A percentile compares a stretch with the other conserved stretches of the same genome.
Conservation (phyloP, 2,113 vertebrate genomes). For the Chionomys nivalis region DNA sequence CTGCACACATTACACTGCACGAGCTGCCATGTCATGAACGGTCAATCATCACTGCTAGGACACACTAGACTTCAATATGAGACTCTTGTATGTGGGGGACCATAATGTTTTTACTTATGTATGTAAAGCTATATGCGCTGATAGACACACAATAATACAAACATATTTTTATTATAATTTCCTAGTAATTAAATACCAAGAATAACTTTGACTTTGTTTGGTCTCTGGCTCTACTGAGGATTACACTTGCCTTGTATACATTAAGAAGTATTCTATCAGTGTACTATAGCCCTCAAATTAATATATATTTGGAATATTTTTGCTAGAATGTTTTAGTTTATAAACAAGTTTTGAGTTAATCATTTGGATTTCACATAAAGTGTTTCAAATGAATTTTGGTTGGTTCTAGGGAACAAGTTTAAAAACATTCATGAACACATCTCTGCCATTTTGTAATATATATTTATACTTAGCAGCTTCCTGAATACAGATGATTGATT, state of each 20-base stretch:
- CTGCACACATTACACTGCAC: no score
- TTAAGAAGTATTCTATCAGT: neutral
- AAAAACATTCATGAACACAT: neutral
- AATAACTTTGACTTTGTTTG: neutral
- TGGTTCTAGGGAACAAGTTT: neutral
- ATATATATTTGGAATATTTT: neutral
- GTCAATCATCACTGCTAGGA: neutral
- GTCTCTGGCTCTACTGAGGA: no score
- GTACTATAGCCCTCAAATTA: neutral
- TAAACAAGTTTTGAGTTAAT: neutral
- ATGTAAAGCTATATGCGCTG: neutral
- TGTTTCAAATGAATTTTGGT: neutral
- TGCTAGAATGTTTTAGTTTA: neutral
- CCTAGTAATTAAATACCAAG: neutral
- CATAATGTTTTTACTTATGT: neutral
- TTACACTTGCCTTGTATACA: neutral
- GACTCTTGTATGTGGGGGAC: neutral
- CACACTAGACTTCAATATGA: no score
- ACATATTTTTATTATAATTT: neutral
- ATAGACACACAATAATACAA: neutral
- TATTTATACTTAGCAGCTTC: neutral
- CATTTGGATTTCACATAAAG: neutral
- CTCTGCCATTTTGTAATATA: neutral
- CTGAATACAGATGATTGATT: neutral
- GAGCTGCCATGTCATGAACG: rapidly evolving